phyloP scores from a whole-genome alignment of 1,140 invertebrate genomes.

The Tribolium madens region DNA sequence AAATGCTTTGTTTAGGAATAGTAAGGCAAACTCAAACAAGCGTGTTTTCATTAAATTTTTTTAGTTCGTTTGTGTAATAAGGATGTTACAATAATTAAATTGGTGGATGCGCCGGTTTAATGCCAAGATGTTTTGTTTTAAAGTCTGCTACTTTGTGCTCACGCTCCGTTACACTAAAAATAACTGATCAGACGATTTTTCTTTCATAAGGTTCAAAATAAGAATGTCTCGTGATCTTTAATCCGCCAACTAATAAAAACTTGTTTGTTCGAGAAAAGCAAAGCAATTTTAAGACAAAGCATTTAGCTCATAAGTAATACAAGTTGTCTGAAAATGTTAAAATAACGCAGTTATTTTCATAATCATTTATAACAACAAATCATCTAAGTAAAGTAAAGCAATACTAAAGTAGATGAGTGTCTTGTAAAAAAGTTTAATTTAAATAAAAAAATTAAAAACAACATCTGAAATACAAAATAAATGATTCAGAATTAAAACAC shows the following conservation, averaged over 20 bases:
- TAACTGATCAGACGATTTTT: slow-evolving; percentile 1
- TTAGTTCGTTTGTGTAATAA: slow-evolving; percentile 16
- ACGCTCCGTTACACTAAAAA: slow-evolving; percentile 6
- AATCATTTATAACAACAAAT: background rate
- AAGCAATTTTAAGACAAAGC: too few relatives aligned
- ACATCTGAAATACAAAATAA: too few relatives aligned
- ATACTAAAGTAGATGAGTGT: too few relatives aligned
- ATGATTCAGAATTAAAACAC: too few relatives aligned
- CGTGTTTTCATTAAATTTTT: slow-evolving; percentile 8
- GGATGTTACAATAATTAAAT: background rate
- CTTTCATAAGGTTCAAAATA: background rate
- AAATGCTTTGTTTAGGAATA: background rate
- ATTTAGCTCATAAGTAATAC: too few relatives aligned
- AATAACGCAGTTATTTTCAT: background rate
- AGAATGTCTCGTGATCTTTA: background rate
- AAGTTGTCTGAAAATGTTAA: background rate
- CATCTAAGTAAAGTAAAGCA: too few relatives aligned
- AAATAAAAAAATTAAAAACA: too few relatives aligned
- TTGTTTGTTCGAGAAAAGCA: background rate
- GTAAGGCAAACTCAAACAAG: background rate
- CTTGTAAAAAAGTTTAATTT: too few relatives aligned
- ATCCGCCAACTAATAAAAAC: background rate
- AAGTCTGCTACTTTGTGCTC: background rate
- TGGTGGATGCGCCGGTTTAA: slow-evolving; percentile 22
- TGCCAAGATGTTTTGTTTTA: background rate